phyloP scores from a whole-genome alignment of 2,113 vertebrate genomes.

The Caretta caretta region DNA sequence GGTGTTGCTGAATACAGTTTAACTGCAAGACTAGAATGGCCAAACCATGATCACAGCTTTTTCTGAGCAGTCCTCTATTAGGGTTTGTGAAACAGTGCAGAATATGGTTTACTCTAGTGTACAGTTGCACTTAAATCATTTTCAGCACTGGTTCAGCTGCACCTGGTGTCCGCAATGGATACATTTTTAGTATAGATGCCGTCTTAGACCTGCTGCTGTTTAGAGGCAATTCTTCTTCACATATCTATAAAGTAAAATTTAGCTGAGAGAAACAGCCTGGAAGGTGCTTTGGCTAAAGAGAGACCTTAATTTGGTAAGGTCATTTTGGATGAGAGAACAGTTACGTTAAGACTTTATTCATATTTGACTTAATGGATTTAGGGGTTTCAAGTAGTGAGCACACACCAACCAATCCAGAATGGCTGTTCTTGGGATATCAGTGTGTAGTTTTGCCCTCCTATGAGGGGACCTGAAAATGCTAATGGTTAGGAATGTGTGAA shows the following conservation, averaged over 20 bases:
- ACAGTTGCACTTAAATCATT: background rate
- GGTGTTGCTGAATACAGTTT: background rate
- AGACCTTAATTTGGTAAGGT: conserved; percentile 41
- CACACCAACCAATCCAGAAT: background rate
- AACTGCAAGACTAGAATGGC: background rate
- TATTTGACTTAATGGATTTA: background rate
- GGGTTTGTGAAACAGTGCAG: background rate
- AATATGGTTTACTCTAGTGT: background rate
- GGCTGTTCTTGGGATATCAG: background rate
- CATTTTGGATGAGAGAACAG: conserved; percentile 31
- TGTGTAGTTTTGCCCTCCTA: background rate
- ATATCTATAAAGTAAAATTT: background rate
- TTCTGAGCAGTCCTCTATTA: background rate
- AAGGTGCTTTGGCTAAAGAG: background rate
- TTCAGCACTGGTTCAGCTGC: background rate
- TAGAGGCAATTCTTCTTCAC: background rate
- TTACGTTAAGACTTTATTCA: background rate
- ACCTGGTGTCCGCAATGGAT: background rate
- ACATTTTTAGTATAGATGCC: background rate
- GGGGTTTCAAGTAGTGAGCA: background rate
- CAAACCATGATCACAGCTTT: background rate
- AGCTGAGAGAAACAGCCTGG: background rate
- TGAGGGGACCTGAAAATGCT: conserved; percentile 35
- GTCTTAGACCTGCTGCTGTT: background rate
- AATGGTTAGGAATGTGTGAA: background rate